phyloP scores from a whole-genome alignment of 2,888 invertebrate species.

The Bibio marci region DNA sequence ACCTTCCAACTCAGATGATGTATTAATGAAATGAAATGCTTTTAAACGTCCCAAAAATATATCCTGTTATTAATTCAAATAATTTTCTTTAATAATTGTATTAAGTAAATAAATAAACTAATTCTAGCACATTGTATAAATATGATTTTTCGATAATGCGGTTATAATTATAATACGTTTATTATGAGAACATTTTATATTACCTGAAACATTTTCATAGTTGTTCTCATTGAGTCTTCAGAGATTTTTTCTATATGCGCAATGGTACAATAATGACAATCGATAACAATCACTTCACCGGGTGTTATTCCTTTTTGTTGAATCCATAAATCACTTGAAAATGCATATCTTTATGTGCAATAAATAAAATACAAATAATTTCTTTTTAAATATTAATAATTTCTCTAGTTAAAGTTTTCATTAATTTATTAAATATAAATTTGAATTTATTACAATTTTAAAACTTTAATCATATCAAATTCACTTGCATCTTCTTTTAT shows the following conservation, averaged over 20 bases:
- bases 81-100: too few relatives aligned
- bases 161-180: too few relatives aligned
- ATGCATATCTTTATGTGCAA: conserved; percentile 31
- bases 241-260: too few relatives aligned
- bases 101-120: too few relatives aligned
- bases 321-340: conserved; percentile 42
- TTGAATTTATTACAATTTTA: conserved; percentile 29
- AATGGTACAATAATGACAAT: too few relatives aligned
- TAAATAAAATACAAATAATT: conserved; percentile 2
- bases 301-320: conserved; percentile 39
- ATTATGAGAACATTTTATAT: too few relatives aligned
- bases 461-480: conserved; percentile 34
- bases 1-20: conserved; percentile 51
- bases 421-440: conserved; percentile 10
- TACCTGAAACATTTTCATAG: conserved; percentile 39
- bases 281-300: conserved; percentile 44
- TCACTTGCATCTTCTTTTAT: conserved; percentile 39
- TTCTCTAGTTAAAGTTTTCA: too few relatives aligned
- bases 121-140: too few relatives aligned
- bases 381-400: too few relatives aligned
- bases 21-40: conserved; percentile 51
- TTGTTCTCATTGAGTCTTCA: too few relatives aligned
- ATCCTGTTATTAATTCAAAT: too few relatives aligned
- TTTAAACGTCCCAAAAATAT: conserved; percentile 48
- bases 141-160: too few relatives aligned